A percentile compares a stretch with the other conserved stretches of the same genome.
Conservation (phyloP, 2,797 vertebrate genomes). For the Lagorchestes hirsutus region DNA sequence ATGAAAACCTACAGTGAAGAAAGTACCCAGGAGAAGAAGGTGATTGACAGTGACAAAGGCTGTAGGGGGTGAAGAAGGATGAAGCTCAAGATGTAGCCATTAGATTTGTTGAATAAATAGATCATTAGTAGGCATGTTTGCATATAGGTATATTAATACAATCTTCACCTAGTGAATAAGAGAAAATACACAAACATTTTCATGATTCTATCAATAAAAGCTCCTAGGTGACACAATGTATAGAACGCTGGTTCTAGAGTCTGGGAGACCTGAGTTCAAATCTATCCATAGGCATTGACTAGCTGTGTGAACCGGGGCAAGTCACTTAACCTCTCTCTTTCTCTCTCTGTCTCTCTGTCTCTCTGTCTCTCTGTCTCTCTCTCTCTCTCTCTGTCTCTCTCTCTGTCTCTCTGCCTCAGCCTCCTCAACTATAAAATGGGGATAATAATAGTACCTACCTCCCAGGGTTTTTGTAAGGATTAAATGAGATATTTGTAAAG, state of each 20-base stretch:
- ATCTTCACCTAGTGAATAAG: conserved; percentile 68
- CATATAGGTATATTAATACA: conserved; percentile 51
- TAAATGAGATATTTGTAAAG: not conserved
- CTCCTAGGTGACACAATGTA: not conserved
- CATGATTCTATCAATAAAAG: conserved; percentile 56
- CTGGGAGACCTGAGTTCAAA: not conserved
- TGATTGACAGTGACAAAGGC: not conserved
- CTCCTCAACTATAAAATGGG: not conserved
- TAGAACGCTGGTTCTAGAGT: not conserved
- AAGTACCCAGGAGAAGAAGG: not conserved
- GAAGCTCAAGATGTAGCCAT: not conserved
- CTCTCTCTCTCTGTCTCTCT: not conserved
- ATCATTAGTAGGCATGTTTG: not conserved
- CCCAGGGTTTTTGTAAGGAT: not conserved
- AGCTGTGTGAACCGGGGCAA: not conserved
- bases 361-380: not conserved
- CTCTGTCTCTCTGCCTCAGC: not conserved
- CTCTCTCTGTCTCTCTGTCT: no score
- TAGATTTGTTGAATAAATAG: not conserved
- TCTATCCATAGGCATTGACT: not conserved
- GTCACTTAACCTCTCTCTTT: not conserved
- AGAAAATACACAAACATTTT: conserved; percentile 62
- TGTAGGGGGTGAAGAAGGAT: not conserved
- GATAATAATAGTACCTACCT: not conserved
- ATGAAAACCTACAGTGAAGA: not conserved